A percentile compares a stretch with the other conserved stretches of the same genome.
phyloP scores from a whole-genome alignment of 2,113 vertebrate genomes.

The Glaucomys volans region DNA sequence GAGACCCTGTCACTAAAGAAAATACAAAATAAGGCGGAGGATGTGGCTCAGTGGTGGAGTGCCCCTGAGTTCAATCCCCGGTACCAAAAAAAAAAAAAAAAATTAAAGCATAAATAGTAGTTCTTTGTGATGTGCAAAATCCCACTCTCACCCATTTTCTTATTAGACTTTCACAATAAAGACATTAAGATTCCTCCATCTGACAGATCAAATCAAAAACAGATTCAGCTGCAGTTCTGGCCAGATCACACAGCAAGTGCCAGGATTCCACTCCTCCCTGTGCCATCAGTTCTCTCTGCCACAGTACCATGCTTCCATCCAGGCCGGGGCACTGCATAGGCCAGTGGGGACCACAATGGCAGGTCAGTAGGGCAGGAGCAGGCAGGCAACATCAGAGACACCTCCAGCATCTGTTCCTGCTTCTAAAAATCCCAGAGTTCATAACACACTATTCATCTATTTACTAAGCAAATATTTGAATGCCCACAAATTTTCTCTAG shows the following conservation, averaged over 20 bases:
- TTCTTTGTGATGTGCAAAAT: neutral
- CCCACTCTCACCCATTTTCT: neutral
- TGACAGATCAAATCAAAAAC: slow-evolving; percentile 25
- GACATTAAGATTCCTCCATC: neutral
- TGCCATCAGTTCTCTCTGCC: no score
- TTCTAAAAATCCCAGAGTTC: neutral
- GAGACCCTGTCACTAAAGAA: no score
- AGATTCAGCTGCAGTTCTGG: neutral
- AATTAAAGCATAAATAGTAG: neutral
- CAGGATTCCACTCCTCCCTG: neutral
- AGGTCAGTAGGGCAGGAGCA: neutral
- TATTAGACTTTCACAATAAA: neutral
- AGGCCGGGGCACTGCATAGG: neutral
- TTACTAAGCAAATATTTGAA: neutral
- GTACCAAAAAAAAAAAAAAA: neutral
- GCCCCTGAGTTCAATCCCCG: no score
- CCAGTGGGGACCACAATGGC: neutral
- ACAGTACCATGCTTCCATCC: neutral
- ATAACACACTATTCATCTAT: neutral
- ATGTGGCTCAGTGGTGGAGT: no score
- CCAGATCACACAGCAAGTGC: neutral
- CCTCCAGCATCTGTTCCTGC: neutral
- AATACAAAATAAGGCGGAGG: no score
- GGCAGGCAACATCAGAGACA: neutral
- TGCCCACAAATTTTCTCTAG: neutral